phyloP scores from a whole-genome alignment of 2,888 invertebrate genomes.

The Nomada fabriciana region DNA sequence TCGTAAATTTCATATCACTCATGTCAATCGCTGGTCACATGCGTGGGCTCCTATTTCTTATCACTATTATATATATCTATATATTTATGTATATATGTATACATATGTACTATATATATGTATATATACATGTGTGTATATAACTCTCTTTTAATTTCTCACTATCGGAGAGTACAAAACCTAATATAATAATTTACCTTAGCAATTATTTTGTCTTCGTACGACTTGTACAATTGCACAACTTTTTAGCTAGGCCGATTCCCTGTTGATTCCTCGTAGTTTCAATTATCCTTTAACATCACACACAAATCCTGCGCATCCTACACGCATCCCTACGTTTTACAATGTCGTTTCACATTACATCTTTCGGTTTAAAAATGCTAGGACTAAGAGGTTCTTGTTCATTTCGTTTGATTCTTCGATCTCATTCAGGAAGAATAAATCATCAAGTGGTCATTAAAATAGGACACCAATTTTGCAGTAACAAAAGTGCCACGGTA shows the following conservation, averaged over 20 bases:
- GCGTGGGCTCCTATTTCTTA: slow-evolving; percentile 39
- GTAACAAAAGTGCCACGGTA: not conserved
- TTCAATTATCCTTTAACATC: not conserved
- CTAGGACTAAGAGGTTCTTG: slow-evolving; percentile 6
- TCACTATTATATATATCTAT: slow-evolving; percentile 12
- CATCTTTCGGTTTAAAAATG: not conserved
- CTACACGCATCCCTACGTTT: not conserved
- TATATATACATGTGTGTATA: slow-evolving; percentile 34
- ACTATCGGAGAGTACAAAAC: slow-evolving; percentile 63
- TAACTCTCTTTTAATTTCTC: slow-evolving; percentile 55
- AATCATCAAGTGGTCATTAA: slow-evolving; percentile 1
- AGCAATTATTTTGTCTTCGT: slow-evolving; percentile 81
- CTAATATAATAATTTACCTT: slow-evolving; percentile 73
- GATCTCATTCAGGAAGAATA: slow-evolving; percentile 45
- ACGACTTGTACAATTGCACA: slow-evolving; percentile 63
- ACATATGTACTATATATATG: slow-evolving; percentile 13
- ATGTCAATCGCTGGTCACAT: slow-evolving; percentile 58
- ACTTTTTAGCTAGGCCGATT: slow-evolving; percentile 49
- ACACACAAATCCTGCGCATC: slow-evolving; percentile 8
- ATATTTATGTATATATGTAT: slow-evolving; percentile 42
- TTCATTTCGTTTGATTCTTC: slow-evolving; percentile 23
- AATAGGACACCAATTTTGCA: not conserved
- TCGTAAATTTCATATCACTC: slow-evolving; percentile 58
- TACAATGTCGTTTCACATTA: slow-evolving; percentile 8
- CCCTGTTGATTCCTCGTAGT: not conserved